Conservation (phyloP, 2,888 invertebrate genomes). For the Phyllotreta striolata region DNA sequence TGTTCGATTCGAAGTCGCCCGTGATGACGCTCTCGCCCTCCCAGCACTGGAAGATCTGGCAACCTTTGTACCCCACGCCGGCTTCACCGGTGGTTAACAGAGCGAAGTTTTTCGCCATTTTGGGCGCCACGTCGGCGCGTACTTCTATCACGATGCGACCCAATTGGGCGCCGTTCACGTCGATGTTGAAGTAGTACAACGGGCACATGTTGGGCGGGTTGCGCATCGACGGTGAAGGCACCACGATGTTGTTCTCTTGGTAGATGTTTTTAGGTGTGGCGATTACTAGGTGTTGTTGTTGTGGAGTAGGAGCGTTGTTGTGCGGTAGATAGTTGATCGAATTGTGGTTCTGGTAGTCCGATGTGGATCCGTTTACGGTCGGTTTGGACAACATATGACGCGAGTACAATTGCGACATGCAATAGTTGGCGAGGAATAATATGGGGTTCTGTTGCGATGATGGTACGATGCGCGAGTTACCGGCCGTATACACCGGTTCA, state of each 20-base stretch:
- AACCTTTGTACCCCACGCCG: slow-evolving; percentile 81
- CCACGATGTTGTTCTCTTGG: slow-evolving; percentile 57
- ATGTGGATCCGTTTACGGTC: slow-evolving; percentile 63
- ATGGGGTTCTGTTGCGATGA: slow-evolving; percentile 70
- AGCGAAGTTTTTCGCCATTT: slow-evolving; percentile 82
- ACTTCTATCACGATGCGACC: slow-evolving; percentile 82
- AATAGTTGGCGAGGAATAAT: slow-evolving; percentile 78
- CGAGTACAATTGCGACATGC: slow-evolving; percentile 76
- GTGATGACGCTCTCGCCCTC: slow-evolving; percentile 83
- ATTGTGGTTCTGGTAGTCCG: slow-evolving; percentile 61
- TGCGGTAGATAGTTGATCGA: slow-evolving; percentile 54
- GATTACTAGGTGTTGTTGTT: slow-evolving; percentile 47
- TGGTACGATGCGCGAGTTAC: slow-evolving; percentile 54
- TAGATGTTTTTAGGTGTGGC: slow-evolving; percentile 58
- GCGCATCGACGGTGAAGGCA: slow-evolving; percentile 66
- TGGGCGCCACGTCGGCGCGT: slow-evolving; percentile 79
- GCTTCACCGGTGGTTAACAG: slow-evolving; percentile 75
- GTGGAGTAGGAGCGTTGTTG: slow-evolving; percentile 46
- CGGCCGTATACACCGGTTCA: slow-evolving; percentile 53
- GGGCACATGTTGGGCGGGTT: slow-evolving; percentile 71
- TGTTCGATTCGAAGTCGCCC: slow-evolving; percentile 82
- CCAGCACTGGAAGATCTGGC: slow-evolving; percentile 84
- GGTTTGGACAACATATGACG: slow-evolving; percentile 69
- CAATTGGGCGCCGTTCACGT: slow-evolving; percentile 73
- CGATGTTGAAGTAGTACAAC: slow-evolving; percentile 79